Evolutionary conservation across 2,797 vertebrate species (phyloP), one percentile per base, ranked within the genome.

Genomic region (Borostomias antarcticus): DNA sequence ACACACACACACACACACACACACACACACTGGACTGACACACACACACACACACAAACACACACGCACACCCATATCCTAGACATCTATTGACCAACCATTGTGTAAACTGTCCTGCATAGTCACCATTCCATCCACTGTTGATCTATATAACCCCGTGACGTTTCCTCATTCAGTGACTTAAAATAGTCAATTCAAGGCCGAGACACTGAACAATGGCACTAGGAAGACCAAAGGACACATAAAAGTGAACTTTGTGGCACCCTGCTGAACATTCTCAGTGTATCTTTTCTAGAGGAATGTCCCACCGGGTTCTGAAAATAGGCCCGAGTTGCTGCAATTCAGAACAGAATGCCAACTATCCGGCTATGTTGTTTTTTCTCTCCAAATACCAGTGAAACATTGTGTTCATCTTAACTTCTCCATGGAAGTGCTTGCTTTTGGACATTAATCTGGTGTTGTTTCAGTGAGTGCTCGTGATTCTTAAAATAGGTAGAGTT

Each of bases 301-400:
- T 76, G 77, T 73, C 73, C 62, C 77, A 75, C 64, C 65, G 29
- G 0, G 50, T 21, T 79, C 66, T 68, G 53, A 71, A 85, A 84
- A 82, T 9, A 77, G 63, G 64, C 47, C 35, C 32, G 45, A 8
- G 23, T 30, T 58, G 15, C 53, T 64, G 51, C 50, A 35, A 45
- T 28, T 19, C 43, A 60, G 58, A 67, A 47, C 56, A 50, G 43
- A 75, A 70, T 66, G 50, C 70, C 66, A 69, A 70, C 58, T 68
- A 63, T 69, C 54, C 66, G 66, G 53, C 51, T 52, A 69, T 76
- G 74, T 68, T 77, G 68, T 62, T 58, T 63, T 72, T 78, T n/a
- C n/a, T n/a, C 74, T 73, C 64, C 72, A n/a, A 70, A 72, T 50
- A 43, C 71, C 43, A 72, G 37, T 40, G 69, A 58, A 79, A 72